phyloP scores from a whole-genome alignment of 1,140 invertebrate genomes.

The Hypothenemus hampei region DNA sequence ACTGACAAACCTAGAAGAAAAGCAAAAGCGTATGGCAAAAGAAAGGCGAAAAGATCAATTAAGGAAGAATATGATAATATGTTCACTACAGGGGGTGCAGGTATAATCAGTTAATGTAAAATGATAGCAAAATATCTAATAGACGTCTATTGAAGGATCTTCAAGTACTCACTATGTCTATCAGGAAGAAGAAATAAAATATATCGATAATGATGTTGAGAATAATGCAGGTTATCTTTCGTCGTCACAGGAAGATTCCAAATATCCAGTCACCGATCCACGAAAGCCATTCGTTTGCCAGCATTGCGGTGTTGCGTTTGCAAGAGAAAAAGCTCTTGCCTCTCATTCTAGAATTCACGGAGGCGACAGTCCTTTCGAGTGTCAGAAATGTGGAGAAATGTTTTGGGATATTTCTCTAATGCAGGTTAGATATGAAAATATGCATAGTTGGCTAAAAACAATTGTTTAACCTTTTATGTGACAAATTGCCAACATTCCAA shows the following conservation, averaged over 20 bases:
- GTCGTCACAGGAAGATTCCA: conserved; percentile 15
- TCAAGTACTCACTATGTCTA: conserved; percentile 13
- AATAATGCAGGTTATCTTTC: conserved; percentile 36
- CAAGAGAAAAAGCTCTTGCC: conserved; percentile 70
- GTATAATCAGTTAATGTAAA: not conserved
- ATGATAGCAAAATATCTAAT: not conserved
- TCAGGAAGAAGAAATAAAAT: conserved; percentile 40
- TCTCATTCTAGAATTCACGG: conserved; percentile 67
- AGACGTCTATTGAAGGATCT: conserved; percentile 1
- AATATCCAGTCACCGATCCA: conserved; percentile 63
- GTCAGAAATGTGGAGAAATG: conserved; percentile 69
- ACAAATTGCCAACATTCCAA: no score
- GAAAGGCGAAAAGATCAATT: conserved; percentile 29
- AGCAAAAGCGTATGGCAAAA: conserved; percentile 23
- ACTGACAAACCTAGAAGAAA: conserved; percentile 25
- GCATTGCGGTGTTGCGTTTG: conserved; percentile 72
- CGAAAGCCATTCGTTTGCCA: conserved; percentile 75
- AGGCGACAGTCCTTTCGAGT: conserved; percentile 71
- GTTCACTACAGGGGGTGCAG: conserved; percentile 10
- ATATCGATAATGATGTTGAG: conserved; percentile 46
- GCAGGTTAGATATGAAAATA: conserved; percentile 37
- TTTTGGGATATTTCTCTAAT: conserved; percentile 68
- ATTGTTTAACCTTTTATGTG: no score
- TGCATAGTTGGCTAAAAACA: no score
- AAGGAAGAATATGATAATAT: conserved; percentile 39